These are phyloP conservation scores for Halcyon malimbica DNA, from an alignment of 2,113 vertebrate genomes.

Conservation along the genomic window DNA sequence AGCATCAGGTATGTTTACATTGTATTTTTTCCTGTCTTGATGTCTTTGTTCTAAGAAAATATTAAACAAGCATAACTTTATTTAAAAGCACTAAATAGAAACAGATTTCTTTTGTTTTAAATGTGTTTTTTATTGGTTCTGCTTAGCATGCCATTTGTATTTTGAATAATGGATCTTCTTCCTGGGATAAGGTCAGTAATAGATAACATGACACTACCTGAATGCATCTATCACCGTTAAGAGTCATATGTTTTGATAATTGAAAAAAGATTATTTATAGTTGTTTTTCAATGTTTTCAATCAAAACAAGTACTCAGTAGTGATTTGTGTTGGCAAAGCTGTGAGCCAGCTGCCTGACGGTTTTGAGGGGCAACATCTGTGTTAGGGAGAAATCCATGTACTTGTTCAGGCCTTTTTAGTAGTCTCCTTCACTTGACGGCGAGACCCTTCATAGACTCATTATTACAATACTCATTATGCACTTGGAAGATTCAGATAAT, in stretches of 20 bases:
- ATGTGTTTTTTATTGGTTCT: neutral
- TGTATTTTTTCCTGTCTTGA: neutral
- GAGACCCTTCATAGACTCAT: neutral
- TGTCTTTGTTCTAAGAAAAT: neutral
- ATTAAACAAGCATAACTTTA: neutral
- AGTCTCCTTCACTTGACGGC: neutral
- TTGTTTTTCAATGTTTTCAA: neutral
- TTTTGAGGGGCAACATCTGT: neutral
- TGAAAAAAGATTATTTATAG: neutral
- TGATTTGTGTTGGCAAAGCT: neutral
- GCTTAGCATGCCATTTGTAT: neutral
- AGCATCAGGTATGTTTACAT: conserved; percentile 78
- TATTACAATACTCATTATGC: neutral
- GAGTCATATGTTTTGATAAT: neutral
- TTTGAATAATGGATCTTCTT: neutral
- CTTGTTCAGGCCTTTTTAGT: neutral
- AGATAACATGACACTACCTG: neutral
- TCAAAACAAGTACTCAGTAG: fast-evolving
- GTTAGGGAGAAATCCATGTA: neutral
- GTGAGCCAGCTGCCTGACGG: neutral
- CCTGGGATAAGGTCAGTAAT: neutral
- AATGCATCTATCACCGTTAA: fast-evolving
- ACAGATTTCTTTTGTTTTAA: neutral
- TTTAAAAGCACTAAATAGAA: neutral
- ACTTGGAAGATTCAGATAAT: neutral